Evolutionary conservation across 2,888 invertebrate species (phyloP).

Genomic region (Trilocha varians): DNA sequence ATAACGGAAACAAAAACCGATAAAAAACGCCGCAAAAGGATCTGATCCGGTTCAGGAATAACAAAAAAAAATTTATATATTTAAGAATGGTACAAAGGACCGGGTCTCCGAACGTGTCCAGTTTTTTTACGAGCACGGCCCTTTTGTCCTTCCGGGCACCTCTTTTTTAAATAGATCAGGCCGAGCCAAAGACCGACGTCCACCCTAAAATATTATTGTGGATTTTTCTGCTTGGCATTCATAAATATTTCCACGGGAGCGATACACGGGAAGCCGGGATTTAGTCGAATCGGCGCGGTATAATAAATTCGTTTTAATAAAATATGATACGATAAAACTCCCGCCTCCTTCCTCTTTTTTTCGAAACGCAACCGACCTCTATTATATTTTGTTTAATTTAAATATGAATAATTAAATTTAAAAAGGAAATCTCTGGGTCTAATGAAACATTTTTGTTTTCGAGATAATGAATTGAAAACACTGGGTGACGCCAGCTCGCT

Average conservation of each 20-base stretch:
- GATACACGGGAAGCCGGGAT: constrained; percentile 36
- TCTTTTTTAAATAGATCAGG: constrained; percentile 73
- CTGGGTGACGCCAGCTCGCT: constrained; percentile 54
- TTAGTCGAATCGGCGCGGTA: constrained; percentile 67
- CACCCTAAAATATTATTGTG: constrained; percentile 73
- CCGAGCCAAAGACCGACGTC: constrained; percentile 48
- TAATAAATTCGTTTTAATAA: constrained; percentile 72
- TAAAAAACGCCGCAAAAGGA: constrained; percentile 66
- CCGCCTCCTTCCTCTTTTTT: constrained; percentile 27
- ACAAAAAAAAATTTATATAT: background rate
- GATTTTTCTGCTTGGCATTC: constrained; percentile 72
- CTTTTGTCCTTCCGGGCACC: constrained; percentile 69
- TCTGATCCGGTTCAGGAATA: constrained; percentile 51
- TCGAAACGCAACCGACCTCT: constrained; percentile 54
- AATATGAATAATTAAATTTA: constrained; percentile 73
- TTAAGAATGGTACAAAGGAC: constrained; percentile 69
- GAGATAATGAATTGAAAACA: constrained; percentile 74
- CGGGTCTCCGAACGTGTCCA: constrained; percentile 67
- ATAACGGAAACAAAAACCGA: constrained; percentile 70
- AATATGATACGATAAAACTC: constrained; percentile 72
- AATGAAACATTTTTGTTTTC: constrained; percentile 71
- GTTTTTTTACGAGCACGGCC: constrained; percentile 66
- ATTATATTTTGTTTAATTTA: constrained; percentile 74
- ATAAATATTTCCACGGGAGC: constrained; percentile 65
- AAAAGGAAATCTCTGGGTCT: constrained; percentile 69